Conservation (phyloP, 2,888 invertebrate genomes). For the Meghimatium bilineatum region DNA sequence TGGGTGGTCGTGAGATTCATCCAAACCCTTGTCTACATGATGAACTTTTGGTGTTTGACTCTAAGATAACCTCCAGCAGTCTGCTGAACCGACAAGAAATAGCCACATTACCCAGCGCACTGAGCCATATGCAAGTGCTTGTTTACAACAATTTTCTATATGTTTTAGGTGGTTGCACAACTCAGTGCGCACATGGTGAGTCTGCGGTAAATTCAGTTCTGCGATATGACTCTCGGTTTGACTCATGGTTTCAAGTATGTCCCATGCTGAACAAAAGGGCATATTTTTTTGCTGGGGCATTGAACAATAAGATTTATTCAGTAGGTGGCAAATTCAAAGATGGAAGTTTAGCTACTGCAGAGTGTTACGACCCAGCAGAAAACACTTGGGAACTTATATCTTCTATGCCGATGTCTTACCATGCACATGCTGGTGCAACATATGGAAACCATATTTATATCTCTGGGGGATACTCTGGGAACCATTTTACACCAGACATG, state of each 20-base stretch:
- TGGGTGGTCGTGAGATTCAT: conserved; percentile 77
- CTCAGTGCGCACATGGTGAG: conserved; percentile 77
- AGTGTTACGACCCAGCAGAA: conserved; percentile 74
- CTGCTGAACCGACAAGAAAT: conserved; percentile 73
- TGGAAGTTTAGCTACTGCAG: conserved; percentile 75
- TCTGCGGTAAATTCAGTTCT: conserved; percentile 76
- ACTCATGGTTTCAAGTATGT: conserved; percentile 75
- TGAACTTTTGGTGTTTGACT: conserved; percentile 75
- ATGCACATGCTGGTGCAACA: conserved; percentile 77
- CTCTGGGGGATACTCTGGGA: conserved; percentile 77
- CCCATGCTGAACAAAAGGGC: conserved; percentile 76
- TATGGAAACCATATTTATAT: conserved; percentile 74
- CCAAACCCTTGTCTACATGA: conserved; percentile 76
- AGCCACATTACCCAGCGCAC: conserved; percentile 74
- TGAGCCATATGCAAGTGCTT: conserved; percentile 77
- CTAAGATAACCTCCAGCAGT: conserved; percentile 74
- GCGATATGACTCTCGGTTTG: conserved; percentile 76
- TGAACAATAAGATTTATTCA: conserved; percentile 73
- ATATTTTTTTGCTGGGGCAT: conserved; percentile 76
- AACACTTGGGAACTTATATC: conserved; percentile 75
- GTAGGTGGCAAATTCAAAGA: conserved; percentile 77
- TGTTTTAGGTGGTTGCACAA: conserved; percentile 76
- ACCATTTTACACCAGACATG: conserved; percentile 77
- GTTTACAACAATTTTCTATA: conserved; percentile 76
- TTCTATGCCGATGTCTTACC: conserved; percentile 76